Base-by-base conservation (phyloP, 2,888 invertebrate species). In the Microplitis deprimator region DNA sequence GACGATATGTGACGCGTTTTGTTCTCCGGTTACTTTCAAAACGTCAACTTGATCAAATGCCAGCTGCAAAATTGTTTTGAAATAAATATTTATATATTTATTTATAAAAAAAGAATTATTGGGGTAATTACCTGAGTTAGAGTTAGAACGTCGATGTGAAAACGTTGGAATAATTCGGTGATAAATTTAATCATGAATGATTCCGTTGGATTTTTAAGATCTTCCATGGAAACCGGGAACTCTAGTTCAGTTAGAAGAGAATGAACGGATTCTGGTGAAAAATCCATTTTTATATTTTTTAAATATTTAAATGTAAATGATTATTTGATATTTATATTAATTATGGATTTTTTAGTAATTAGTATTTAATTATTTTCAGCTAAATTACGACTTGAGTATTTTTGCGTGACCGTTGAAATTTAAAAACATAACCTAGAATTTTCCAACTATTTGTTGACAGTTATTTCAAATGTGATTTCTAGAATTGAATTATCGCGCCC, bases 131-230 rank as follows among this genome's bases (percentile, higher is more conserved):
- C 84, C 79, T 81, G 83, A 13, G 79, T 76, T 40, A 87, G 82
- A 17, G 75, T 4, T 5, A 29, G 72, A 0, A 82, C 71, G 77
- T 87, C 81, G 1, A 87, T 84, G 2, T 70, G 5, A 62, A 84
- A 85, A 64, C 20, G 76, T 39, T 70, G 77, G 7, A 87, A 79
- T 71, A 87, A 86, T 41, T 79, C 79, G 8, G 76, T 79, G 4
- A 85, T 71, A 10, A 86, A 73, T n/a, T 82, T 80, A 0, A 85
- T 40, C 59, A 87, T 76, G 65, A 82, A 87, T 0, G 85, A 82
- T 62, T 84, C 80, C 0, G 83, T 85, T 6, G 87, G 87, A 80
- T 84, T 85, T 76, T 82, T 82, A 6, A 87, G 68, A 61, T 84
- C 83, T 13, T 77, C 69, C 68, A 83, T 69, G n/a, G 76, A 81